Percentiles rank a stretch among this genome's conserved stretches.
Evolutionary conservation across 2,888 invertebrate species (phyloP).

Genomic region (Candidula unifasciata): DNA sequence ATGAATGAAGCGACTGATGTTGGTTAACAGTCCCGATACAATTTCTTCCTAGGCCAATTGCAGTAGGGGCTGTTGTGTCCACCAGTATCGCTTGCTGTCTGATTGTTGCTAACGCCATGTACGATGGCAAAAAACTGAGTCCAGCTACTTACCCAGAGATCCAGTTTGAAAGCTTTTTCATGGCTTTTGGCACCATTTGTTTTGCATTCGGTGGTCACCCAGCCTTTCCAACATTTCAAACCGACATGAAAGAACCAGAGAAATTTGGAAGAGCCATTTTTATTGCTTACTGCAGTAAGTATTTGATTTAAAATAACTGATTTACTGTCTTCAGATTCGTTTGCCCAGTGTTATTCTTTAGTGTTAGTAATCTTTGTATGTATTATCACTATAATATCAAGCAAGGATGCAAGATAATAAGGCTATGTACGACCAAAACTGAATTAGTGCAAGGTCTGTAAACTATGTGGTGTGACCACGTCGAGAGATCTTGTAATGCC

Average conservation of each 20-base stretch:
- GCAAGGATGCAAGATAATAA: too few species aligned
- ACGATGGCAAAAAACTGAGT: conserved; percentile 79
- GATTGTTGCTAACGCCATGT: conserved; percentile 83
- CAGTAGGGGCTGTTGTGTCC: conserved; percentile 83
- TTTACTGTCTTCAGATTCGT: not conserved
- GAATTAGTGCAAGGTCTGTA: too few species aligned
- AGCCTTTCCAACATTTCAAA: conserved; percentile 90
- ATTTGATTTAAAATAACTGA: not conserved
- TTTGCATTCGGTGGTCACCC: conserved; percentile 87
- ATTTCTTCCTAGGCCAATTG: conserved; percentile 81
- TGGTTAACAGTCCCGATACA: not conserved
- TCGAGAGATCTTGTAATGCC: too few species aligned
- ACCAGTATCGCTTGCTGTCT: conserved; percentile 83
- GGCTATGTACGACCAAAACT: too few species aligned
- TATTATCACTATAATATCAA: too few species aligned
- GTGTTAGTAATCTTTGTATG: too few species aligned
- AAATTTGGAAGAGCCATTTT: conserved; percentile 86
- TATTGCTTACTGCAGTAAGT: conserved; percentile 84
- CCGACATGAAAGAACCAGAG: conserved; percentile 90
- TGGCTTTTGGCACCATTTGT: conserved; percentile 85
- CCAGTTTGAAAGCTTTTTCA: conserved; percentile 82
- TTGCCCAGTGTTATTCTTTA: too few species aligned
- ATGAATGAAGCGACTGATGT: too few species aligned
- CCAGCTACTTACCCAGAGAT: conserved; percentile 65
- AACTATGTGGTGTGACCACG: too few species aligned